A percentile compares a stretch with the other conserved stretches of the same genome.
phyloP scores from a whole-genome alignment of 1,140 invertebrate species.

The Scaptomyza hsui region DNA sequence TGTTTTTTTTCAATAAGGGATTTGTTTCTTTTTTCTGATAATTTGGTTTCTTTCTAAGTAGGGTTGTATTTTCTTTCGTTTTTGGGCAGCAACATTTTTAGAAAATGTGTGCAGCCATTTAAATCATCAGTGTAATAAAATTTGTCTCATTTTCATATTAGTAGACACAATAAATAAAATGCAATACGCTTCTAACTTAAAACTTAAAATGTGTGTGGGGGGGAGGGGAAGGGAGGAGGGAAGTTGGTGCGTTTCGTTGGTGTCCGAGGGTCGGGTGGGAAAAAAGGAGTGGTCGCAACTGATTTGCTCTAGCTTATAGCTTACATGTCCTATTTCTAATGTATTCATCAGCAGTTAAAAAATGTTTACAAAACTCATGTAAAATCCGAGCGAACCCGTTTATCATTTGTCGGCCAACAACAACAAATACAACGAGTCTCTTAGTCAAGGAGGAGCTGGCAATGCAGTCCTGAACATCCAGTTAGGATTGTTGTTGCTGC shows the following conservation, averaged over 20 bases:
- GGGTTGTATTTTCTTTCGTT: background rate
- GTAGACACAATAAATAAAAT: constrained; percentile 54
- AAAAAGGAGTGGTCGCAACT: constrained; percentile 20
- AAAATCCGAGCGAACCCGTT: constrained; percentile 51
- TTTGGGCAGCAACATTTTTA: constrained; percentile 50
- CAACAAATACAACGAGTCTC: constrained; percentile 43
- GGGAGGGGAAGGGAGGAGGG: background rate
- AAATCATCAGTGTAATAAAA: constrained; percentile 18
- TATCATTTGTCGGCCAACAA: constrained; percentile 29
- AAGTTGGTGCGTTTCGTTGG: background rate
- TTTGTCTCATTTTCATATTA: constrained; percentile 17
- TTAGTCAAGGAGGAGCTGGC: background rate
- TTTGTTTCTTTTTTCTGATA: constrained; percentile 19
- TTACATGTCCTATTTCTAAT: constrained; percentile 64
- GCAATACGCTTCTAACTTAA: constrained; percentile 40
- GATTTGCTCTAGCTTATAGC: constrained; percentile 76
- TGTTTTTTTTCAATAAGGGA: constrained; percentile 14
- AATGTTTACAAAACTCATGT: constrained; percentile 72
- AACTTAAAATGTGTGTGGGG: constrained; percentile 14
- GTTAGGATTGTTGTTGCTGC: constrained; percentile 69
- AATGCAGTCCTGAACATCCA: constrained; percentile 28
- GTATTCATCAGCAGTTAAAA: constrained; percentile 70
- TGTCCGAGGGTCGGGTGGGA: constrained; percentile 4
- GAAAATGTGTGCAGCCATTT: constrained; percentile 55
- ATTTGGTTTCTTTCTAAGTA: background rate